Evolutionary conservation across 2,797 vertebrate genomes (phyloP), one percentile per base, ranked within the genome.

Genomic region (Syncerus caffer): DNA sequence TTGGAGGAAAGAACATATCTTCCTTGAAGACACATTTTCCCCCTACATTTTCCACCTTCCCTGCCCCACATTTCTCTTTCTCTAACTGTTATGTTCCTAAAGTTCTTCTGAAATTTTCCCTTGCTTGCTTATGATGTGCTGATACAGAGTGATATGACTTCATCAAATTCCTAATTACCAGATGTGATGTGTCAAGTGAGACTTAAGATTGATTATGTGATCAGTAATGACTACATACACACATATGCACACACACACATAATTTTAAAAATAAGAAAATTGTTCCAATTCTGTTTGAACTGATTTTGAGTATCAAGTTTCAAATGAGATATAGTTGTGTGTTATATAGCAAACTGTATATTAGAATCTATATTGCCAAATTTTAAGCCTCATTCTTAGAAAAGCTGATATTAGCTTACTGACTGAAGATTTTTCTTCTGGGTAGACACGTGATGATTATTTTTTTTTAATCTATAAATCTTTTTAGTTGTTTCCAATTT

Each of bases 271-370:
- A 64, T 64, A 90, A 74, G 27, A 85, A 88, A 42, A 10, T 85
- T 51, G 8, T 90, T 51, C 21, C 19, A 34, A 45, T 27, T 57
- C 29, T 88, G 21, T 85, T 85, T 89, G 27, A 93, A 78, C 23
- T 80, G 25, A 93, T 95, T 88, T 84, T 93, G 50, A 89, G 4
- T 74, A 83, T 96, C 42, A 95, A 88, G 47, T 71, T 96, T 93
- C 80, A 95, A 86, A 78, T 42, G 76, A 86, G 57, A 79, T 89
- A 12, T 60, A 55, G 27, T 90, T 95, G 29, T 83, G 25, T 78
- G 6, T 79, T 90, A 58, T 55, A 57, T 17, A 87, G 76, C 14
- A 84, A 89, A 71, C 15, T 83, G 2, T 55, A n/a, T 82, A 25
- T 42, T 96, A 47, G 7, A 96, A 86, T 71, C 31, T 10, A 57